Conservation (phyloP, 2,113 vertebrate species). For the Leiothrix lutea region DNA sequence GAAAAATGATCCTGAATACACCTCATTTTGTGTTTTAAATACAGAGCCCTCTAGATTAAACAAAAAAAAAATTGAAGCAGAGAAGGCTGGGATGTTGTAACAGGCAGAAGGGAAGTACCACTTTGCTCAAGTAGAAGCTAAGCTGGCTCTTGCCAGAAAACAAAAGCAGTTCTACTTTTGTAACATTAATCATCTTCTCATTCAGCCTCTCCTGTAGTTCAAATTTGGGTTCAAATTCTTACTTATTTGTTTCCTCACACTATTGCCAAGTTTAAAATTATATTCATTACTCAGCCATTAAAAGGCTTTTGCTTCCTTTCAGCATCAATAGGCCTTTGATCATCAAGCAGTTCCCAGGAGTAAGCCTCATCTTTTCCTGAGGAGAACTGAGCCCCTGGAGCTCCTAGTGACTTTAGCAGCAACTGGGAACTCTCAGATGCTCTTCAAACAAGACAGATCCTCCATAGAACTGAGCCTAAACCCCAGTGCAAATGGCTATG, state of each 20-base stretch:
- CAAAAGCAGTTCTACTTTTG: background rate
- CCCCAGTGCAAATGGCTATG: background rate
- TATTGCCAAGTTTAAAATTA: slow-evolving; percentile 29
- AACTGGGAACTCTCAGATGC: background rate
- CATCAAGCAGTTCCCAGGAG: background rate
- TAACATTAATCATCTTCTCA: background rate
- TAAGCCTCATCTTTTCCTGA: background rate
- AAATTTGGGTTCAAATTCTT: background rate
- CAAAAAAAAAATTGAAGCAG: background rate
- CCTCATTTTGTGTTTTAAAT: background rate
- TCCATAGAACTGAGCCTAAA: background rate
- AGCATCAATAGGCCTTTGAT: slow-evolving; percentile 3
- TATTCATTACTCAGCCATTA: background rate
- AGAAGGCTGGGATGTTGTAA: background rate
- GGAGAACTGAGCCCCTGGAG: background rate
- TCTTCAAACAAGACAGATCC: background rate
- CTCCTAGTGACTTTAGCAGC: background rate
- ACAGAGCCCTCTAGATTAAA: background rate
- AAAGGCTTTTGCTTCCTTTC: slow-evolving; percentile 36
- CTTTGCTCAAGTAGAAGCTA: background rate
- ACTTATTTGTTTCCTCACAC: background rate
- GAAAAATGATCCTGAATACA: background rate
- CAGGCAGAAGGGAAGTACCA: background rate
- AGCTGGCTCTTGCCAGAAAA: background rate
- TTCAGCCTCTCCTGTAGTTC: background rate